Conservation (phyloP, 1,140 invertebrate genomes). For the Babylonia areolata region DNA sequence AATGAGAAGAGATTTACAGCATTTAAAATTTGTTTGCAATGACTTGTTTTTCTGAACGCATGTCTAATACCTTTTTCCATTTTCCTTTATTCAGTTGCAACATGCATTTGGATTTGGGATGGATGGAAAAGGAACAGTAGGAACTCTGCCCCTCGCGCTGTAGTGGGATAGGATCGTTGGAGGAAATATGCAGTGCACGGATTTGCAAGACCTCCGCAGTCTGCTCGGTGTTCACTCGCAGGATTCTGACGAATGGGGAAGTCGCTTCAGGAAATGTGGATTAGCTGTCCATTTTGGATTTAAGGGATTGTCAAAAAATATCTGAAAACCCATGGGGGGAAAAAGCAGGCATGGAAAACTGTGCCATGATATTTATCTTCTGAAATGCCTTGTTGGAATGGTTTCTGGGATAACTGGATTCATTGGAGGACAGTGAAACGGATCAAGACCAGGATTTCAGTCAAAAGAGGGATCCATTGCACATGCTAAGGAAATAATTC, state of each 20-base stretch:
- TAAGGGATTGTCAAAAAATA: neutral
- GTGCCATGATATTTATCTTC: neutral
- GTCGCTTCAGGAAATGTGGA: neutral
- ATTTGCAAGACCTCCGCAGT: neutral
- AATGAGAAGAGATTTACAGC: no score
- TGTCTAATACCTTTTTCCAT: constrained; percentile 24
- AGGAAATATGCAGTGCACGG: constrained; percentile 6
- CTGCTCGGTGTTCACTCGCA: constrained; percentile 2
- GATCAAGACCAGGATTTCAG: neutral
- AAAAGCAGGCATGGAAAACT: neutral
- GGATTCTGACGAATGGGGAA: constrained; percentile 11
- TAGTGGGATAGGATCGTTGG: constrained; percentile 16
- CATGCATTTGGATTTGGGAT: constrained; percentile 31
- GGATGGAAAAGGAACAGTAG: constrained; percentile 32
- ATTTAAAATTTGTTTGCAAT: no score
- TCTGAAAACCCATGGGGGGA: neutral
- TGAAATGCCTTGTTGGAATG: neutral
- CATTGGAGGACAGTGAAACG: neutral
- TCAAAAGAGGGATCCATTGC: constrained; percentile 31
- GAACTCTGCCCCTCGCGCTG: constrained; percentile 7
- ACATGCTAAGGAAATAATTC: constrained; percentile 1
- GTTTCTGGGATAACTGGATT: neutral
- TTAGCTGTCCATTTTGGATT: neutral
- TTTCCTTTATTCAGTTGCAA: constrained; percentile 37
- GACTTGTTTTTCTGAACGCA: no score